phyloP scores from a whole-genome alignment of 2,888 invertebrate genomes.

The Hofmannophila pseudospretella region DNA sequence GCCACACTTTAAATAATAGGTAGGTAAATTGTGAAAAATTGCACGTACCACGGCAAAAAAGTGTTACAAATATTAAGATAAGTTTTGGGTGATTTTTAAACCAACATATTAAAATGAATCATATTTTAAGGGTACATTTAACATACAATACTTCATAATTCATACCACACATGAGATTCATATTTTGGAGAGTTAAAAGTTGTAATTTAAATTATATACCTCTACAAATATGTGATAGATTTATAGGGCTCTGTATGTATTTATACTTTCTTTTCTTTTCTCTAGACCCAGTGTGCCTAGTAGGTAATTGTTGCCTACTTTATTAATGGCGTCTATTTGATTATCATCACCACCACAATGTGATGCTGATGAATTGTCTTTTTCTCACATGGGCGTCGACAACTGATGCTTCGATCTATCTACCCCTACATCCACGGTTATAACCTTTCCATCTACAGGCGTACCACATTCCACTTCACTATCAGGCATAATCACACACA shows the following conservation, averaged over 20 bases:
- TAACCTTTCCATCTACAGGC: constrained; percentile 77
- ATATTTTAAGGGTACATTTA: constrained; percentile 30
- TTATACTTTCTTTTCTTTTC: not conserved
- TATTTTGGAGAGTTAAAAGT: constrained; percentile 20
- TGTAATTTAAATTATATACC: not conserved
- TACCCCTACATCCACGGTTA: constrained; percentile 80
- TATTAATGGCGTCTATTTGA: not conserved
- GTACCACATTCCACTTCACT: constrained; percentile 81
- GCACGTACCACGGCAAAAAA: not conserved
- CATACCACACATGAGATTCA: constrained; percentile 38
- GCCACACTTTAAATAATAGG: not conserved
- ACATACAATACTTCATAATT: constrained; percentile 13
- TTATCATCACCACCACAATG: not conserved
- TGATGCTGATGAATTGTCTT: not conserved
- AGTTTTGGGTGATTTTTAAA: too few relatives aligned
- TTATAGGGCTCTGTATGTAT: not conserved
- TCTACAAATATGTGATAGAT: constrained; percentile 1
- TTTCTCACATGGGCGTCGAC: constrained; percentile 66
- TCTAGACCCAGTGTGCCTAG: not conserved
- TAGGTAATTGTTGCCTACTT: not conserved
- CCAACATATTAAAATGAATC: constrained; percentile 15
- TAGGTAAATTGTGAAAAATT: constrained; percentile 12
- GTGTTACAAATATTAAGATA: not conserved
- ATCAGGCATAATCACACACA: constrained; percentile 95
- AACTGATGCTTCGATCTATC: constrained; percentile 71